These are phyloP conservation scores for Chinchilla lanigera DNA, from an alignment of 2,113 vertebrate species.

Conservation along the genomic window DNA sequence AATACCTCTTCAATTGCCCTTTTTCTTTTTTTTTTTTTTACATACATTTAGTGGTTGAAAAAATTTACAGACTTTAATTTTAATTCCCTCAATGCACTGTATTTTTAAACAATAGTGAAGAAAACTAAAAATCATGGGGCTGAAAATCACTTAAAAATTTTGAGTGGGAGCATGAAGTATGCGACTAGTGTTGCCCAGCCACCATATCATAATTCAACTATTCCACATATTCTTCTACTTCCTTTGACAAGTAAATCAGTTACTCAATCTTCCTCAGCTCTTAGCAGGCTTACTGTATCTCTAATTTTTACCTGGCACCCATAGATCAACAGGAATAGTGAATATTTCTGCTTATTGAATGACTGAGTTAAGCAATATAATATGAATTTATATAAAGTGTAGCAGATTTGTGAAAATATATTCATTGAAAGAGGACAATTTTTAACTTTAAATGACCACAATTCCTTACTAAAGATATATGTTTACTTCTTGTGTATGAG, in stretches of 20 bases:
- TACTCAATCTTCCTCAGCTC: neutral
- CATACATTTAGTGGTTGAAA: neutral
- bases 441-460: neutral
- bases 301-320: neutral
- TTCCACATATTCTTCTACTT: neutral
- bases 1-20: neutral
- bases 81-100: neutral
- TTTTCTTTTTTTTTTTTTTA: neutral
- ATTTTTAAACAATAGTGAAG: neutral
- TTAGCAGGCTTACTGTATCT: neutral
- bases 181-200: neutral
- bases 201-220: neutral
- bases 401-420: neutral
- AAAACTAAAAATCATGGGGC: neutral
- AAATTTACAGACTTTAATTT: neutral
- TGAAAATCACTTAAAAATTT: neutral
- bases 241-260: neutral
- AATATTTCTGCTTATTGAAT: neutral
- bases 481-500: neutral
- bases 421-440: neutral
- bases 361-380: neutral
- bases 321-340: neutral
- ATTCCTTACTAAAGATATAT: neutral
- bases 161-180: neutral
- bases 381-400: neutral